Evolutionary conservation across 2,113 vertebrate genomes (phyloP).

Genomic region (Cacatua alba): DNA sequence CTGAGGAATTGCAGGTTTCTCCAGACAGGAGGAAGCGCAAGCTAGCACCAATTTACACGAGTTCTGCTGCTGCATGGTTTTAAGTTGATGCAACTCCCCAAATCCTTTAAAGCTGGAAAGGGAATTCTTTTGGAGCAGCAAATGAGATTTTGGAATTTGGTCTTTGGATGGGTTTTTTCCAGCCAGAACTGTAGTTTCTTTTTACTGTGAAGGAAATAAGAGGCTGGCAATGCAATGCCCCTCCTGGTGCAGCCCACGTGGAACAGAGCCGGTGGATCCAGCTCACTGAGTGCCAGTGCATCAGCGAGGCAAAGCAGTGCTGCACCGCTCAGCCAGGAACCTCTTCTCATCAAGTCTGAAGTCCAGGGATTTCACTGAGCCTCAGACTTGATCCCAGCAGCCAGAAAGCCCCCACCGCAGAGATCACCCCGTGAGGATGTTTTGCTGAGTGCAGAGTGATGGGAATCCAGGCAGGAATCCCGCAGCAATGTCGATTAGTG

Average conservation of each 20-base stretch:
- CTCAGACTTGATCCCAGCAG: slow-evolving; percentile 36
- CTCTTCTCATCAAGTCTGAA: slow-evolving; percentile 4
- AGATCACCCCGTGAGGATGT: neutral
- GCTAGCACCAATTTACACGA: fast-evolving
- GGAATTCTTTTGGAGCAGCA: neutral
- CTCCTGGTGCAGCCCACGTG: slow-evolving; percentile 58
- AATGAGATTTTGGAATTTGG: neutral
- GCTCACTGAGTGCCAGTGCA: neutral
- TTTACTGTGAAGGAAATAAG: neutral
- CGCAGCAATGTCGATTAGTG: slow-evolving; percentile 10
- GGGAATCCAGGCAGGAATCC: slow-evolving; percentile 25
- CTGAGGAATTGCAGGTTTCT: neutral
- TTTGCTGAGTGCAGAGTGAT: neutral
- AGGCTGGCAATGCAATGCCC: neutral
- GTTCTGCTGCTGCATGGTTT: neutral
- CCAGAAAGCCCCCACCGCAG: slow-evolving; percentile 20
- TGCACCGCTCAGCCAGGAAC: neutral
- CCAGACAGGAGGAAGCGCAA: fast-evolving
- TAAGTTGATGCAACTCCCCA: neutral
- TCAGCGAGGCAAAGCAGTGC: neutral
- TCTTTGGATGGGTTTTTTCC: neutral
- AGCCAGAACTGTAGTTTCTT: neutral
- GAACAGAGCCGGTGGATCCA: neutral
- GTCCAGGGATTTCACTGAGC: neutral
- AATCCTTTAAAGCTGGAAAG: neutral